Conservation (phyloP, 2,888 invertebrate genomes). For the Exephanes ischioxanthus region DNA sequence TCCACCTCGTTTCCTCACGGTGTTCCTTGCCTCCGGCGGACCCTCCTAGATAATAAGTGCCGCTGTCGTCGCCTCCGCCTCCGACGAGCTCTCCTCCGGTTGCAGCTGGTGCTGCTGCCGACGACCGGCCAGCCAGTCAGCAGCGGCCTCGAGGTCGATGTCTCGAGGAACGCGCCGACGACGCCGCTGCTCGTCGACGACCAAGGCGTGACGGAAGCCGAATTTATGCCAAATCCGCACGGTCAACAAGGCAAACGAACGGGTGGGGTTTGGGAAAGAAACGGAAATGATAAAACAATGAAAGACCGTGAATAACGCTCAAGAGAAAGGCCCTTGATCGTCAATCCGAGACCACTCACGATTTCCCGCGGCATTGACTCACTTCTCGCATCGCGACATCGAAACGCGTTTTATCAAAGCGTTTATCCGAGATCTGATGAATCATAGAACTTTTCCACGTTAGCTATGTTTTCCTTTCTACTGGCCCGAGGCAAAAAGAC, state of each 20-base stretch:
- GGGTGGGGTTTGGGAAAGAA: conserved; percentile 62
- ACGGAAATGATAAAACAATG: conserved; percentile 71
- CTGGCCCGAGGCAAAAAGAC: not conserved
- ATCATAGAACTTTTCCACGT: not conserved
- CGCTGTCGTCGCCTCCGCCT: conserved; percentile 1
- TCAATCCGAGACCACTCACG: conserved; percentile 1
- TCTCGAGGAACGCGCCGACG: conserved; percentile 65
- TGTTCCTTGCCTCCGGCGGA: not conserved
- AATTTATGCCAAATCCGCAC: conserved; percentile 80
- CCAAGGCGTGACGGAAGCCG: conserved; percentile 77
- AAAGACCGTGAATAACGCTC: conserved; percentile 50
- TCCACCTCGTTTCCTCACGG: conserved; percentile 38
- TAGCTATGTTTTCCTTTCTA: not conserved
- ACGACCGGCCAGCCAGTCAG: conserved; percentile 48
- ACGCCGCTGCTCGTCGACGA: conserved; percentile 58
- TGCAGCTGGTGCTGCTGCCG: conserved; percentile 37
- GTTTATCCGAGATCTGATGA: not conserved
- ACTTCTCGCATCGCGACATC: not conserved
- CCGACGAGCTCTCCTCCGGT: conserved; percentile 66
- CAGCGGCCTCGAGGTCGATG: conserved; percentile 64
- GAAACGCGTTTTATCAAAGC: not conserved
- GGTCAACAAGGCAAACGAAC: conserved; percentile 82
- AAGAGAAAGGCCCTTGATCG: conserved; percentile 20
- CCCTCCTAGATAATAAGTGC: conserved; percentile 14
- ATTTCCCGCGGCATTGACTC: conserved; percentile 12